Base-by-base conservation (phyloP, 2,888 invertebrate genomes). In the Alviniconcha strummeri region DNA sequence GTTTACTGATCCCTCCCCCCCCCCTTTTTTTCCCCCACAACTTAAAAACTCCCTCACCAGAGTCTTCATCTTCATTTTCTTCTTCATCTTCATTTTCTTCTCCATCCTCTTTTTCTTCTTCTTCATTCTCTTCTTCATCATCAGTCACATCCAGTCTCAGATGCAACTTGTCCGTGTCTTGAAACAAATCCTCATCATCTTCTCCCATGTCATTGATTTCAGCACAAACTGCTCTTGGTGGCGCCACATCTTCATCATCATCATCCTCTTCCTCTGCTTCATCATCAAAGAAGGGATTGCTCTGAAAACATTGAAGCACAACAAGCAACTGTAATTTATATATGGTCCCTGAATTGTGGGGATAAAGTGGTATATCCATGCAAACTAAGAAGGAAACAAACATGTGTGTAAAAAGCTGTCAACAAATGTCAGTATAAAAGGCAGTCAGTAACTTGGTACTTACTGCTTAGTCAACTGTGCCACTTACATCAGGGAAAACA, bases 251-350 rank as follows among this genome's bases (percentile, higher is more conserved):
- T 60, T 88, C 88, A 60, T 87, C 88, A 55, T 89, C 90, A 71
- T 89, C 91, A 80, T 90, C 92, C 76, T 92, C 92, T 15, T 93
- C 93, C 75, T 92, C 93, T 57, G 95, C 95, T 87, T 96, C 96
- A 54, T 95, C 94, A 87, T 95, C 94, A 80, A 93, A 90, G 89
- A 94, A 94, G 7, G 90, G 91, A 92, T 89, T 92, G 87, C 84
- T 89, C 92, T 89, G 85, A 64, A 55, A 72, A 36, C 75, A 52
- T n/a, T 55, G 36, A 36, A 36, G 36, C 36, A 36, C 36, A 36
- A 36, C 36, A 36, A 36, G 36, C 36, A 36, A 36, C 36, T 36
- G 36, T 36, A 36, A 36, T 36, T 36, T 36, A 36, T 36, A 3
- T 36, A 36, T 36, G 36, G 36, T 36, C 36, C 36, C 36, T 36